Percentiles rank a stretch among this genome's conserved stretches.
Conservation (phyloP, 2,113 vertebrate genomes). For the Phoxinus phoxinus region DNA sequence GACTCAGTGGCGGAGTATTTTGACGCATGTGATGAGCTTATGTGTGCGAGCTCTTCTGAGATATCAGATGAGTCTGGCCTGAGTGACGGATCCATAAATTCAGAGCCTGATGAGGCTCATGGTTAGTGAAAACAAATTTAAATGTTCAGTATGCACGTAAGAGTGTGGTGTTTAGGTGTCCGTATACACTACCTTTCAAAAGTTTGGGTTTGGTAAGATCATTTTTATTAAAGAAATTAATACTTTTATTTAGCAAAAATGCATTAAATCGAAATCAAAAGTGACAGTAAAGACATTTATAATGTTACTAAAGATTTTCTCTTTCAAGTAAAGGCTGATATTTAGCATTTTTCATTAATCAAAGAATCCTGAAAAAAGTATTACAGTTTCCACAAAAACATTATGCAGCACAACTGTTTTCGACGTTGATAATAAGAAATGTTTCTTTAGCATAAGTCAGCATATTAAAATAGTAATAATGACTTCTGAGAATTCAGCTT, state of each 20-base stretch:
- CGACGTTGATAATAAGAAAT: not conserved
- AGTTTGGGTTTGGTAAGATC: not conserved
- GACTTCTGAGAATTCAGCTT: not conserved
- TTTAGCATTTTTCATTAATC: not conserved
- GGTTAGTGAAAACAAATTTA: slow-evolving; percentile 47
- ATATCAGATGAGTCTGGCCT: slow-evolving; percentile 77
- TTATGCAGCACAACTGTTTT: not conserved
- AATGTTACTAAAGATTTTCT: not conserved
- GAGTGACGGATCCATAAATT: slow-evolving; percentile 76
- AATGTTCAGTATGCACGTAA: not conserved
- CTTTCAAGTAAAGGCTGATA: not conserved
- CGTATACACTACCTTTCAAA: not conserved
- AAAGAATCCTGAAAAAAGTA: not conserved
- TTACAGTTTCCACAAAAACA: not conserved
- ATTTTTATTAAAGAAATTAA: not conserved
- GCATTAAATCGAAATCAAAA: not conserved
- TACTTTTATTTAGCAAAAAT: not conserved
- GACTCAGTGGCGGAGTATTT: slow-evolving; percentile 84
- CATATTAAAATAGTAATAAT: not conserved
- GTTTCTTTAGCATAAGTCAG: not conserved
- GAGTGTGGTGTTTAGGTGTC: not conserved
- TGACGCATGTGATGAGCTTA: slow-evolving; percentile 81
- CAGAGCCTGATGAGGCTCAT: slow-evolving; percentile 70
- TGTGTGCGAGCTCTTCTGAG: slow-evolving; percentile 79
- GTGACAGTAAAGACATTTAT: not conserved